Conservation (phyloP, 2,113 vertebrate genomes). For the Panthera leo region DNA sequence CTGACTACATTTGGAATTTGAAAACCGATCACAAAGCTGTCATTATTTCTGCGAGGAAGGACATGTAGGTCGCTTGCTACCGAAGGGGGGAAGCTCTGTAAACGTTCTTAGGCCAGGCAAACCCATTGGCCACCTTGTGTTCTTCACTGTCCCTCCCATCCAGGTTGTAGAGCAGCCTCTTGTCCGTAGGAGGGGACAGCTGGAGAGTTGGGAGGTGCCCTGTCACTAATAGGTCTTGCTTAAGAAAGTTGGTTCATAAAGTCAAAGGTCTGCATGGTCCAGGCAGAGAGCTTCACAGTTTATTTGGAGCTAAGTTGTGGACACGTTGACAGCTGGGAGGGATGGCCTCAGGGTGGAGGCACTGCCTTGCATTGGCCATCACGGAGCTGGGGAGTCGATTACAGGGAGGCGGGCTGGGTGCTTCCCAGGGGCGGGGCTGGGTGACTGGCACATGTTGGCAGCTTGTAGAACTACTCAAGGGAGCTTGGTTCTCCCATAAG, state of each 20-base stretch:
- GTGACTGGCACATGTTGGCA: not conserved
- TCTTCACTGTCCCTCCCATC: not conserved
- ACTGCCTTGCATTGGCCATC: rapidly evolving
- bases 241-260: not conserved
- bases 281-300: not conserved
- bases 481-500: not conserved
- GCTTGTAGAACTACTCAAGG: not conserved
- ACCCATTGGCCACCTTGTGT: not conserved
- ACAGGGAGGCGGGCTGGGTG: not conserved
- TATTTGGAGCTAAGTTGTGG: not conserved
- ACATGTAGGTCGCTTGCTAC: rapidly evolving
- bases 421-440: not conserved
- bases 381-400: not conserved
- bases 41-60: not conserved
- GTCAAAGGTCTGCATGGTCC: not conserved
- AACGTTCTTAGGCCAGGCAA: not conserved
- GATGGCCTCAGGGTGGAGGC: not conserved
- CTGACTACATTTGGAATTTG: not conserved
- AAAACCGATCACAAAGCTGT: not conserved
- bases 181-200: too few relatives aligned
- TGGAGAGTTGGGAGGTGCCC: too few relatives aligned
- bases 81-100: not conserved
- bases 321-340: not conserved
- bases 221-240: not conserved
- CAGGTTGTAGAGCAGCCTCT: not conserved